phyloP scores from a whole-genome alignment of 1,140 invertebrate species.

The Latrodectus geometricus region DNA sequence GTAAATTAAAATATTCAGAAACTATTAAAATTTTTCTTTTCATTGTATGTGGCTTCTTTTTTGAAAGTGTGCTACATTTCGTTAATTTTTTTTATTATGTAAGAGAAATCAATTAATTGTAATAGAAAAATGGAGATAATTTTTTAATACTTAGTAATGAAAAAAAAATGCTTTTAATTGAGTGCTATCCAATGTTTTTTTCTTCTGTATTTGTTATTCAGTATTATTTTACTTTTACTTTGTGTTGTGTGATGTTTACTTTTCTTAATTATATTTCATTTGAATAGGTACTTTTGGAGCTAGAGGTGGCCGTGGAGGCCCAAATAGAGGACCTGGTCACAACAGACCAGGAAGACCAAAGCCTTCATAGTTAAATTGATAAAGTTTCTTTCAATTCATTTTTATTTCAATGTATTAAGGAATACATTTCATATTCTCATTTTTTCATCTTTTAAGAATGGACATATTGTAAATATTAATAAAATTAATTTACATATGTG shows the following conservation, averaged over 20 bases:
- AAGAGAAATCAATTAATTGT: too few relatives aligned
- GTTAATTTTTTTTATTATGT: too few relatives aligned
- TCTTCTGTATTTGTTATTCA: too few relatives aligned
- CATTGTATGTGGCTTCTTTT: too few relatives aligned
- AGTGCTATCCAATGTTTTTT: too few relatives aligned
- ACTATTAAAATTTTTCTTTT: too few relatives aligned
- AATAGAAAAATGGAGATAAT: too few relatives aligned
- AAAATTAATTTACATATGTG: neutral
- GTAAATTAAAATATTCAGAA: too few relatives aligned
- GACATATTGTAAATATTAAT: neutral
- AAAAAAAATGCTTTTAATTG: too few relatives aligned
- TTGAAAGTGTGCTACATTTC: too few relatives aligned
- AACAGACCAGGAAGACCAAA: constrained; percentile 72
- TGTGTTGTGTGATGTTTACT: neutral
- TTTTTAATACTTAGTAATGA: too few relatives aligned
- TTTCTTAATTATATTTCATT: neutral
- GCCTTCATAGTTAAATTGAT: constrained; percentile 4
- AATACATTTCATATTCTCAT: constrained; percentile 1
- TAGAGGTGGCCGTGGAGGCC: constrained; percentile 72
- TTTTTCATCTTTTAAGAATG: neutral
- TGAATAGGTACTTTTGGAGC: constrained; percentile 39
- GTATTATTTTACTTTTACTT: neutral
- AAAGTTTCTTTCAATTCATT: neutral
- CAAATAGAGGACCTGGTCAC: constrained; percentile 68
- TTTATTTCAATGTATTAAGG: neutral